Base-by-base conservation (phyloP, 2,888 invertebrate genomes). In the Lydus trimaculatus region DNA sequence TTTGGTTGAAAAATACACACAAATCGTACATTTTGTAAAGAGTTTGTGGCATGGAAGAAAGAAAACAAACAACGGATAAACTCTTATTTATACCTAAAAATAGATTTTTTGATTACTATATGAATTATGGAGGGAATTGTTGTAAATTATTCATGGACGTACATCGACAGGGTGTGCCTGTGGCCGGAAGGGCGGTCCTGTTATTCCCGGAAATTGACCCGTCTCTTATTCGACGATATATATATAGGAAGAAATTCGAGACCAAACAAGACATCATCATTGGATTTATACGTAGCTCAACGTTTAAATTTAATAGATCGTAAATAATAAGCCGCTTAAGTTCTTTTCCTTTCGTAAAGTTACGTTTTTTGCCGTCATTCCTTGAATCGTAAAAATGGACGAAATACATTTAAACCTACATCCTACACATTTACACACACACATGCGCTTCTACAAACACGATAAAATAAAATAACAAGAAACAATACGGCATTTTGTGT, bases 81-180 rank as follows among this genome's bases (percentile, higher is more conserved):
- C n/a, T n/a, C n/a, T n/a, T n/a, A n/a, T n/a, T n/a, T n/a, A n/a
- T n/a, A n/a, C n/a, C n/a, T n/a, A n/a, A n/a, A n/a, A n/a, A n/a
- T n/a, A n/a, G n/a, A n/a, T 7, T n/a, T n/a, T n/a, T 36, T 36
- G 36, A 15, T 36, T 15, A 5, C 15, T 36, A 15, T 36, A 36
- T 36, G 15, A 15, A 15, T 36, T 36, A 15, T 17, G 0, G 43
- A 6, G n/a, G 8, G n/a, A 43, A 43, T 48, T 48, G 73, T 70
- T 74, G 71, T 58, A 72, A 74, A 78, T 78, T 78, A 78, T 78
- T 77, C 78, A 78, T 77, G 73, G 74, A 71, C 66, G 11, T 73
- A 78, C 78, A 78, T 78, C 75, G 73, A 72, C 75, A 72, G 77
- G 75, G 77, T 72, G 73, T 73, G 75, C 65, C 69, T 64, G 67